Conservation (phyloP, 2,797 vertebrate genomes). For the Rallus crepitans region DNA sequence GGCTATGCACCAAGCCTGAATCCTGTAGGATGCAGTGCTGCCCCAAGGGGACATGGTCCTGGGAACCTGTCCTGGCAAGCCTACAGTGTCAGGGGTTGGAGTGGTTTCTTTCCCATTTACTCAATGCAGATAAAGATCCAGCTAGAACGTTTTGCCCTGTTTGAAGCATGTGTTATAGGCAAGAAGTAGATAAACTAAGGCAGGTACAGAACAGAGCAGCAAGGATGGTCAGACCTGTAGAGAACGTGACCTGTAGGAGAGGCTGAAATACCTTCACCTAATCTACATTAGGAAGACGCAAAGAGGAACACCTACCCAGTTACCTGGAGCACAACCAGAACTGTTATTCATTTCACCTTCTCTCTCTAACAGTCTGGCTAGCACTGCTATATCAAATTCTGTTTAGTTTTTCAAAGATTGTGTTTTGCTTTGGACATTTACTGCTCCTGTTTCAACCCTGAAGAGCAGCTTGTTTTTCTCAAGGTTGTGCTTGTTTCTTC, state of each 20-base stretch:
- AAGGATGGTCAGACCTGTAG: background rate
- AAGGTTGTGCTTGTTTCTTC: background rate
- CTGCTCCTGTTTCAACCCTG: background rate
- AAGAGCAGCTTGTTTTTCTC: background rate
- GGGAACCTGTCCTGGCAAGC: background rate
- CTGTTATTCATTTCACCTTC: background rate
- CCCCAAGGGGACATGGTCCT: background rate
- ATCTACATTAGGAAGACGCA: accelerated
- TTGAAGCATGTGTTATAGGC: background rate
- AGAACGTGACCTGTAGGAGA: background rate
- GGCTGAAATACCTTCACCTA: background rate
- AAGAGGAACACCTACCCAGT: accelerated
- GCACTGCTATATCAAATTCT: background rate
- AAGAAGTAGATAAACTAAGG: background rate
- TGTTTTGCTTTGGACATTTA: background rate
- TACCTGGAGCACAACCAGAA: background rate
- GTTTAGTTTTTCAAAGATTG: background rate
- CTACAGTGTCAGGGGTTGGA: accelerated
- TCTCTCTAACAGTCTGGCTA: background rate
- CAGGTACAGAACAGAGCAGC: background rate
- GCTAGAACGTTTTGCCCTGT: background rate
- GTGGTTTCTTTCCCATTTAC: background rate
- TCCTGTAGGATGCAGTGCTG: background rate
- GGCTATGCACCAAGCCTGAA: background rate
- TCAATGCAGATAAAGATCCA: background rate